Base-by-base conservation (phyloP, 2,797 vertebrate genomes). In the Galaxias olidus region DNA sequence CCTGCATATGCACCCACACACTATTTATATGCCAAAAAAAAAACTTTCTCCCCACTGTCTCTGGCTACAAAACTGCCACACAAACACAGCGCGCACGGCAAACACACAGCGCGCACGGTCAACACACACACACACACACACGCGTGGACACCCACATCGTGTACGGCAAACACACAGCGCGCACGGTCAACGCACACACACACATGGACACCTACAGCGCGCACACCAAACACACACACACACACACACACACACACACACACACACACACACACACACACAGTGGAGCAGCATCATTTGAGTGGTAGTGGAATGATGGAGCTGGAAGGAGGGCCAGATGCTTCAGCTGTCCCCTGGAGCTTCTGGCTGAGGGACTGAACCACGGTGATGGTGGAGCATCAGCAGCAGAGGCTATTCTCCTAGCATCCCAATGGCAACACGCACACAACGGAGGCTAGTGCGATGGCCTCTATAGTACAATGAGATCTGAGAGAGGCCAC, bases 301-400 rank as follows among this genome's bases (percentile, higher is more conserved):
- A 73, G 69, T 81, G 74, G 72, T 83, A 77, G 79, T 83, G 84
- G 82, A 89, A 88, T 84, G 81, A 83, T 85, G 63, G 76, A 83
- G 76, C 81, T 83, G 86, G 88, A 87, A 88, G 86, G 86, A 86
- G 84, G 82, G 78, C 74, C 85, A 85, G 86, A 85, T 87, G 85
- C 82, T 87, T 83, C 80, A 78, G 84, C 78, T 83, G 86, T 87
- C 87, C 86, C 86, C 79, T 64, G 84, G 77, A 85, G 84, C 84
- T n/a, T n/a, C n/a, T 83, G 82, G 79, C 81, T 71, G 82, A 81
- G 85, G 85, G 79, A 82, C 46, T 9, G 20, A 86, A 83, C 79
- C 72, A 80, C 71, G 77, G 80, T 83, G 78, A 86, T 85, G n/a
- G n/a, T n/a, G n/a, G n/a, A n/a, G n/a, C n/a, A n/a, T n/a, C n/a